Percentiles rank a stretch among this genome's conserved stretches.
These are phyloP conservation scores for Elgaria multicarinata DNA, from an alignment of 2,113 vertebrate species.

Conservation along the genomic window DNA sequence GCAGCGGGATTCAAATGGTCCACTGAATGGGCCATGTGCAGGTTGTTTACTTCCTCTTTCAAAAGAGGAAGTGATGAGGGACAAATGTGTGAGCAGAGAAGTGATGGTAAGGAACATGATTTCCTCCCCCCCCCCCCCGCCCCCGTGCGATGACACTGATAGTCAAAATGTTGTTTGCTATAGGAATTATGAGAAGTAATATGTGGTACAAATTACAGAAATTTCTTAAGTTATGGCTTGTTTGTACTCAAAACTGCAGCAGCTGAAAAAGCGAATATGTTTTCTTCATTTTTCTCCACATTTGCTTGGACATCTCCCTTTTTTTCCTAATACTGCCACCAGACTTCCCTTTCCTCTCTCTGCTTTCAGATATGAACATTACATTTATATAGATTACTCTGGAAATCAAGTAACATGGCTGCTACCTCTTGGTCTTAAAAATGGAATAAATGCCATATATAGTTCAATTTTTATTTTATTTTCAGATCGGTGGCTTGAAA, in stretches of 20 bases:
- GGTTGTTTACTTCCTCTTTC: too few species aligned
- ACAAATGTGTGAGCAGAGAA: too few species aligned
- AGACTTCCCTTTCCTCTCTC: neutral
- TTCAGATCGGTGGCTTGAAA: constrained; percentile 21
- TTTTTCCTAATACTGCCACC: neutral
- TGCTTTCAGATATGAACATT: neutral
- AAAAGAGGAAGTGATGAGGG: too few species aligned
- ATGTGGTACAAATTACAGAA: neutral
- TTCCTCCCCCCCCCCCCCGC: too few species aligned
- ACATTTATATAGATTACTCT: neutral
- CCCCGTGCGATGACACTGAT: too few species aligned
- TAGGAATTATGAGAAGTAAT: neutral
- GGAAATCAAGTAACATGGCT: neutral
- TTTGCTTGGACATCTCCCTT: neutral
- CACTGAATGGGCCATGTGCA: too few species aligned
- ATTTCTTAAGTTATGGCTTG: neutral
- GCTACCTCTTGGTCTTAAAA: neutral
- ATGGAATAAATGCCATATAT: neutral
- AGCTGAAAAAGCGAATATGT: neutral
- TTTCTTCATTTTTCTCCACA: neutral
- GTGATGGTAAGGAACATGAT: too few species aligned
- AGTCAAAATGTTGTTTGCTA: neutral
- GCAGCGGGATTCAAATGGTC: too few species aligned
- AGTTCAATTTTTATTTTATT: neutral
- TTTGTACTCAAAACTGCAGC: neutral